Evolutionary conservation across 2,888 invertebrate species (phyloP).

Genomic region (Globia sparganii): DNA sequence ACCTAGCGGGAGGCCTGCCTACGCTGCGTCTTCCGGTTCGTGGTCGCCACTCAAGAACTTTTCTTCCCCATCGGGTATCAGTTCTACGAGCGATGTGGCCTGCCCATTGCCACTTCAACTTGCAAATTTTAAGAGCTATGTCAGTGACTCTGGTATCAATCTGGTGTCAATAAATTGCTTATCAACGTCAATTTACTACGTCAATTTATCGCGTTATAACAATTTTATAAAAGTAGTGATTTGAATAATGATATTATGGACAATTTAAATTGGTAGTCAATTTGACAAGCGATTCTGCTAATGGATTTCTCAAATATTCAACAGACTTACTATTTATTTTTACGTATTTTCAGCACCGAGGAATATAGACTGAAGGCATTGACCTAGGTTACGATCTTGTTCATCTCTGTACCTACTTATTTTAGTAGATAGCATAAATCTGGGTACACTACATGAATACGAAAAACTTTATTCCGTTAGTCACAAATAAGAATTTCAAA

Average conservation of each 20-base stretch:
- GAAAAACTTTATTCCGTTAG: too few species aligned
- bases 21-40: too few species aligned
- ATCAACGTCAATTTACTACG: not conserved
- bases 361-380: slow-evolving; percentile 6
- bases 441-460: not conserved
- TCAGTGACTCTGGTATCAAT: too few species aligned
- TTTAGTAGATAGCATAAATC: slow-evolving; percentile 19
- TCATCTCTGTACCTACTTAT: not conserved
- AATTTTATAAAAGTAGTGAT: too few species aligned
- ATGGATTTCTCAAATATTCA: not conserved
- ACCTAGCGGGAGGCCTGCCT: too few species aligned
- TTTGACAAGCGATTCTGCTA: not conserved
- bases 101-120: too few species aligned
- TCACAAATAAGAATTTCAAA: too few species aligned
- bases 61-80: too few species aligned
- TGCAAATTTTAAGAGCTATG: too few species aligned
- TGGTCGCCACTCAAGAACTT: too few species aligned
- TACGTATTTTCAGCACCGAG: not conserved
- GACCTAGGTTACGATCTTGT: slow-evolving; percentile 3
- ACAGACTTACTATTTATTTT: not conserved
- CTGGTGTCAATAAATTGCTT: too few species aligned
- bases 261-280: not conserved
- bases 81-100: too few species aligned
- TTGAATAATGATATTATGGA: not conserved
- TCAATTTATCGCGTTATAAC: not conserved